A percentile compares a stretch with the other conserved stretches of the same genome.
These are phyloP conservation scores for Porites lobata DNA, from an alignment of 92 coral and sea anemone species.

Conservation along the genomic window DNA sequence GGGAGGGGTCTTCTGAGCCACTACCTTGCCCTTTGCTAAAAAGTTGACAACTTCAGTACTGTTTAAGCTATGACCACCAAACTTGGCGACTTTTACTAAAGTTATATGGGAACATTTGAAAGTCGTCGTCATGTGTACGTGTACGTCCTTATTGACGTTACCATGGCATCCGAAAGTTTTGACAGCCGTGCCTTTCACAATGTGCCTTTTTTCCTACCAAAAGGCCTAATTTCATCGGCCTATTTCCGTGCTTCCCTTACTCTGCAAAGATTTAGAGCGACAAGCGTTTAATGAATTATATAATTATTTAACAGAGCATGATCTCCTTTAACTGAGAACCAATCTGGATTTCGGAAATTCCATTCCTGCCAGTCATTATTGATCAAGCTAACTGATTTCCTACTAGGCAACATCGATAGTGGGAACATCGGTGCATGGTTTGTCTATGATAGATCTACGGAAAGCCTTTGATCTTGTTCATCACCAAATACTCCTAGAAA, in stretches of 20 bases:
- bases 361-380: conserved; percentile 44
- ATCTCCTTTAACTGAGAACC: neutral
- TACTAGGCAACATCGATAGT: neutral
- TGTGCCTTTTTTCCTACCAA: no score
- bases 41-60: no score
- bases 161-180: no score
- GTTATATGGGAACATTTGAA: no score
- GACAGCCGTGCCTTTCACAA: no score
- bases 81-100: no score
- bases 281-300: neutral
- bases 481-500: neutral
- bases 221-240: neutral
- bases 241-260: neutral
- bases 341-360: conserved; percentile 31
- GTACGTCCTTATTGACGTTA: no score
- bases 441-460: neutral
- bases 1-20: no score
- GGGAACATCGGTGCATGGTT: neutral
- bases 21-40: no score
- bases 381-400: neutral
- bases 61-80: no score
- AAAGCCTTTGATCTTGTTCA: neutral
- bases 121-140: no score
- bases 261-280: neutral
- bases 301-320: neutral